Base-by-base conservation (phyloP, 2,888 invertebrate species). In the Cerastis leucographa region DNA sequence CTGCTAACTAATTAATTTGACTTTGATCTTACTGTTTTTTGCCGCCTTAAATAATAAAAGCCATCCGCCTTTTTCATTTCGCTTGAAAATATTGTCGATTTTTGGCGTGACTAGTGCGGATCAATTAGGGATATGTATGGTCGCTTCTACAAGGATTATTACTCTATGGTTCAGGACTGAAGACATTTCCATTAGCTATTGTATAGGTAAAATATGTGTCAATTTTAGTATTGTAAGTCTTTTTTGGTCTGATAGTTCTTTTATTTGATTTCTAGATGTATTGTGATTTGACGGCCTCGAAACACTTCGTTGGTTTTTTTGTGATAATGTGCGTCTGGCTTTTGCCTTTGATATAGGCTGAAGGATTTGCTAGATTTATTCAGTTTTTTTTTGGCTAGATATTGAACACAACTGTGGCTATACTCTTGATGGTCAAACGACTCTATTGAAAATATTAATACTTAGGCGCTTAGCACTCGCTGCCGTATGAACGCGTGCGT, bases 181-280 rank as follows among this genome's bases (percentile, higher is more conserved):
- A n/a, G 71, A 75, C 74, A 68, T 71, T 71, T 75, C 80, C 82
- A 86, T 82, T 86, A 72, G 77, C 76, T 62, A 59, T 68, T 62
- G 51, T 69, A 54, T 69, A 78, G n/a, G n/a, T n/a, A n/a, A n/a
- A 40, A 61, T 42, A 71, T 62, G n/a, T 65, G 25, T 46, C 76
- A 19, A 81, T 74, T 35, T 40, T 44, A 42, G 25, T 71, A 64
- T 25, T 61, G 35, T 29, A 19, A 54, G 42, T 49, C 7, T 54
- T 29, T 61, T 68, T 35, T 64, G 56, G 40, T 7, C 4, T n/a
- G 35, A 46, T 54, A 74, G n/a, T 68, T 64, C n/a, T 76, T 14
- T 67, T 80, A 68, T 83, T 12, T 29, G 29, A 62, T 70, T 83
- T 54, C 56, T 54, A 69, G 11, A 40, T 5, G n/a, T 66, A 46